Evolutionary conservation across 2,888 invertebrate genomes (phyloP).

Genomic region (Rotaria macrura): DNA sequence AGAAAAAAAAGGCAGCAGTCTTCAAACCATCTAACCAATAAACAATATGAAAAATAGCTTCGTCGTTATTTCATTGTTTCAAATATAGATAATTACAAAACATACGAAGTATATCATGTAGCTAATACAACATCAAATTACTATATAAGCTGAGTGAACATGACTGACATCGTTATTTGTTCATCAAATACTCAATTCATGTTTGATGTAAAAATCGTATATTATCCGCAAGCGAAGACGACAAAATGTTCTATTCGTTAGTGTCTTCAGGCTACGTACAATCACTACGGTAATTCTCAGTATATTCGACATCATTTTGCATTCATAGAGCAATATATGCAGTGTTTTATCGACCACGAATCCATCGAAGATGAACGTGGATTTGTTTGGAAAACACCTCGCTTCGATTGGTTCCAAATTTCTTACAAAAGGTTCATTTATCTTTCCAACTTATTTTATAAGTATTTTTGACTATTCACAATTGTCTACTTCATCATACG

Average conservation of each 20-base stretch:
- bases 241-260: background rate
- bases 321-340: background rate
- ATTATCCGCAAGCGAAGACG: background rate
- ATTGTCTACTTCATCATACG: background rate
- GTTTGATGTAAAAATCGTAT: background rate
- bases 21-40: too few relatives aligned
- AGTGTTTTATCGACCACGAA: background rate
- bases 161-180: background rate
- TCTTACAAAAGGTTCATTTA: background rate
- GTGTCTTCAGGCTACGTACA: background rate
- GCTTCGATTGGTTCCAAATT: background rate
- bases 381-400: background rate
- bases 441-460: background rate
- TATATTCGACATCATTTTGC: background rate
- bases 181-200: background rate
- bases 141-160: background rate
- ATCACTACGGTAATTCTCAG: background rate
- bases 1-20: too few relatives aligned
- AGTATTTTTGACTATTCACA: background rate
- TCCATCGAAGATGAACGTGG: background rate
- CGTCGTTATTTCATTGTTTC: background rate
- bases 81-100: background rate
- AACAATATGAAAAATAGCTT: background rate
- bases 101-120: background rate
- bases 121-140: too few relatives aligned